Base-by-base conservation (phyloP, 2,888 invertebrate genomes). In the Catonia carolina region DNA sequence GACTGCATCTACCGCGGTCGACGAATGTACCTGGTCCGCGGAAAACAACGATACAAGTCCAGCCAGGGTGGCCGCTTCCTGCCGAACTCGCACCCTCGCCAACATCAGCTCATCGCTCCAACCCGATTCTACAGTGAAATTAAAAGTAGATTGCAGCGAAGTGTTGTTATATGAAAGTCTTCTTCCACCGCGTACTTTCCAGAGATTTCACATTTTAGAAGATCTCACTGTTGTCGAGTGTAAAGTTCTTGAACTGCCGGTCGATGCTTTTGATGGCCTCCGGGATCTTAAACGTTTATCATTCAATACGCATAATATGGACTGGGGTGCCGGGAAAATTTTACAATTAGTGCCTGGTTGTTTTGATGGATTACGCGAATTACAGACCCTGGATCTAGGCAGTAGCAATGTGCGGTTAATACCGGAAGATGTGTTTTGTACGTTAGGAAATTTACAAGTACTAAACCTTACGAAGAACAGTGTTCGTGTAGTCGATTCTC, bases 401-500 rank as follows among this genome's bases (percentile, higher is more conserved):
- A 84, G 86, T 74, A 92, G 89, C 76, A 90, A 91, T 75, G 81
- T 93, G 63, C 81, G 86, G 66, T 82, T 83, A 62, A 72, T 92
- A 69, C 89, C 91, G 42, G 84, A 86, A 65, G 85, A 84, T 67
- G 81, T 83, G 62, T 86, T 91, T 71, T 92, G 92, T 74, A 81
- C 83, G 45, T 74, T 91, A 69, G 81, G 83, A 66, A 89, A 86
- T 73, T 77, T 92, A 60, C 87, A 88, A 71, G 80, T 84, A 62
- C 75, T 94, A 52, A 93, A 94, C 77, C 77, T 93, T 68, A 92
- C 92, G 51, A 78, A 83, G 64, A 94, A 94, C 75, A 83, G 86
- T 67, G 81, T 94, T 64, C 81, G 83, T 64, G 86, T 85, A 63
- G 79, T 89, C 6, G 85, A 86, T 62, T 81, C 85, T 66, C 77